Evolutionary conservation across 2,797 vertebrate species (phyloP), one percentile per base, ranked within the genome.

Genomic region (Aulostomus chinensis): DNA sequence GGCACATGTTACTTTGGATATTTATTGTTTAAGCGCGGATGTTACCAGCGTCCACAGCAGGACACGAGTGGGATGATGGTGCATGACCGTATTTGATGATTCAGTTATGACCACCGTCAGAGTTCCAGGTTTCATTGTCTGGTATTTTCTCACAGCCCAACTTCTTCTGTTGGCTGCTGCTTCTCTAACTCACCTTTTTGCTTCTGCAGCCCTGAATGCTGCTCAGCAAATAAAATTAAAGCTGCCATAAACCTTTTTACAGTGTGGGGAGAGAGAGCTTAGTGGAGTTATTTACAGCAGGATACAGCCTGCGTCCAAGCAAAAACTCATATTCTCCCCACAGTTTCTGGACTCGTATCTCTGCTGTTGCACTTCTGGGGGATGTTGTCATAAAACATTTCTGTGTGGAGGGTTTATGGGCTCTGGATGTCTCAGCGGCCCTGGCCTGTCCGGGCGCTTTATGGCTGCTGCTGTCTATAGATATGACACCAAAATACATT

Each of bases 341-440:
- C 63, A 34, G 58, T 34, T 54, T 51, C 67, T 32, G 18, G 40
- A 49, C 41, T 73, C 6, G 40, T 70, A 64, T 78, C 55, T 64
- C 36, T 55, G 38, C 61, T 29, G 63, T 61, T 51, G 47, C 58
- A 78, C 45, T 48, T 55, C 48, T 52, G 8, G 15, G 29, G 56
- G 34, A 21, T 36, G 41, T 24, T 59, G 64, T 68, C 69, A 68
- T 85, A 81, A 80, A 83, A 56, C 62, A 78, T 66, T 33, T 72
- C 24, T 51, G 41, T 17, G 4, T 7, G 2, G 7, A 35, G 47
- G 40, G 36, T 80, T 81, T 76, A 80, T 59, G 42, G 62, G 64
- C 37, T 61, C 76, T 36, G 51, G 49, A 40, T 64, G 38, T 41
- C 63, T 45, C 42, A 4, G 49, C 47, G 30, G 64, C 76, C 60